Percentiles rank a stretch among this genome's conserved stretches.
Conservation (phyloP, 2,888 invertebrate species). For the Plebejus anna region DNA sequence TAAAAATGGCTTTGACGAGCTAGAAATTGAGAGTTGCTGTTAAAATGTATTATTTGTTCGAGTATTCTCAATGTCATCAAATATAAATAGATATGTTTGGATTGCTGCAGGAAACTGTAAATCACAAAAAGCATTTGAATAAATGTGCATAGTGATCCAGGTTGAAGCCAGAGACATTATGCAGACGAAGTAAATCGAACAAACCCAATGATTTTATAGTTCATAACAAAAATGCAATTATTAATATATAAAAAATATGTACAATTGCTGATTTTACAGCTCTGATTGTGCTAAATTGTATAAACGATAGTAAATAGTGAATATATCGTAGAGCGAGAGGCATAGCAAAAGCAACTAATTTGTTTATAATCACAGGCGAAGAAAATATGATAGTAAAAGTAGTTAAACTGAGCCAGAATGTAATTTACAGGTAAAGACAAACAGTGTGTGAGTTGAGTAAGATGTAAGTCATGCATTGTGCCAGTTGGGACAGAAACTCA, state of each 20-base stretch:
- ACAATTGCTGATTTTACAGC: conserved; percentile 22
- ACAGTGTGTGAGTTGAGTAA: conserved; percentile 30
- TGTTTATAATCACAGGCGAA: conserved; percentile 48
- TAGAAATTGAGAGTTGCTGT: conserved; percentile 63
- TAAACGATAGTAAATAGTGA: conserved; percentile 12
- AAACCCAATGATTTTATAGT: conserved; percentile 29
- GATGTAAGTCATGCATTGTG: conserved; percentile 31
- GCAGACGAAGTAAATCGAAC: conserved; percentile 38
- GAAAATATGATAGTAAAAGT: conserved; percentile 43
- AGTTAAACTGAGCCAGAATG: conserved; percentile 63
- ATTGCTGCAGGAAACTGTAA: conserved; percentile 39
- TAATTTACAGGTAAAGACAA: conserved; percentile 42
- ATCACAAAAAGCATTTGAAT: conserved; percentile 38
- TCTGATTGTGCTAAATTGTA: conserved; percentile 19
- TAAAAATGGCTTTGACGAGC: conserved; percentile 60
- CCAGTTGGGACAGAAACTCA: conserved; percentile 16
- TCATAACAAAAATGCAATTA: conserved; percentile 21
- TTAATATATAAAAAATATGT: conserved; percentile 3
- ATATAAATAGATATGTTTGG: conserved; percentile 33
- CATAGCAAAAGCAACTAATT: conserved; percentile 30
- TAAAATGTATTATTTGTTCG: conserved; percentile 45
- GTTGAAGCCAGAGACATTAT: conserved; percentile 69
- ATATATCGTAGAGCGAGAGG: conserved; percentile 18
- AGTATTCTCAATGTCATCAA: conserved; percentile 34
- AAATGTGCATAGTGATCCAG: conserved; percentile 51